Base-by-base conservation (phyloP, 2,888 invertebrate species). In the Acheta domesticus region DNA sequence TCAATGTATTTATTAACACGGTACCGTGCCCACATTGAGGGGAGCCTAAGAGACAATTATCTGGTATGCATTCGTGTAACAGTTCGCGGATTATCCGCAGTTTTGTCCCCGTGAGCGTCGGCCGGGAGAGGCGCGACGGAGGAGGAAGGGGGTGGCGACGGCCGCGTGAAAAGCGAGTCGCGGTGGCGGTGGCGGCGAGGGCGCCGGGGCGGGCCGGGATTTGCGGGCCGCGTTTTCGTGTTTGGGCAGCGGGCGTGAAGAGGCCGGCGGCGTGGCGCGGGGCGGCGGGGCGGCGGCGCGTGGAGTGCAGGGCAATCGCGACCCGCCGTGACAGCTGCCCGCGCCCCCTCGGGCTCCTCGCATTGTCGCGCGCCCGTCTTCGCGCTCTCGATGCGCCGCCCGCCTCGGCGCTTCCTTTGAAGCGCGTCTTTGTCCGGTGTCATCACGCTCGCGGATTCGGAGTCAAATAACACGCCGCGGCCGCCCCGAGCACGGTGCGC, bases 1-100 rank as follows among this genome's bases (percentile, higher is more conserved):
- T 62, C 62, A 62, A 62, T 62, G 62, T 62, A 62, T 62, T 62
- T 62, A 62, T 62, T 62, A 62, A 62, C 62, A 62, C n/a, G 62
- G 16, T 62, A 62, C 62, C 62, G 62, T 62, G 62, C 62, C 62
- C 62, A 62, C 62, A 62, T 62, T 62, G 62, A 62, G 62, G 14
- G 16, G n/a, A 62, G 62, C 16, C 16, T 62, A 62, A 62, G 62
- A 62, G 62, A 62, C 62, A 62, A 62, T 62, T 62, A 62, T n/a
- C 62, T n/a, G 62, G 62, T 62, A 62, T 62, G n/a, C 62, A 19
- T 62, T 62, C 62, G 62, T 62, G 62, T 62, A 62, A 62, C 16
- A 62, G 62, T 62, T 62, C 16, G 62, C 62, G 62, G 62, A 62
- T 62, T 62, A 62, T 62, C 62, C n/a, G 62, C 16, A 14, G 62